A percentile compares a stretch with the other conserved stretches of the same genome.
Evolutionary conservation across 2,888 invertebrate species (phyloP).

Genomic region (Pimpla rufipes): DNA sequence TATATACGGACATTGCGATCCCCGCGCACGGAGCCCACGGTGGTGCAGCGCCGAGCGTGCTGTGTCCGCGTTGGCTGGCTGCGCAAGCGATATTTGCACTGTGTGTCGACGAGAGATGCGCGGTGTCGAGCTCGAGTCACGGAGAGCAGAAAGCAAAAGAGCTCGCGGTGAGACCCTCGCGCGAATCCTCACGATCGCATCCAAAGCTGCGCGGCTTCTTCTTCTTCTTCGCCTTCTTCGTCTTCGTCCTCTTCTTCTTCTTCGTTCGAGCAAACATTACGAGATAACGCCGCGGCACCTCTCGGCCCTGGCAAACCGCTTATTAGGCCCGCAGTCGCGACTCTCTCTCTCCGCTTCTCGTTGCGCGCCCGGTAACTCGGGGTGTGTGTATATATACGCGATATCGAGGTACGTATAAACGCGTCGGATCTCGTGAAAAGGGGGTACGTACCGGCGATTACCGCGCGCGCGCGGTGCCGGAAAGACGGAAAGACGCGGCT

Average conservation of each 20-base stretch:
- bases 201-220: conserved; percentile 55
- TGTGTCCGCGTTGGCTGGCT: conserved; percentile 66
- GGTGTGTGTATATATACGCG: conserved; percentile 10
- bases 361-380: conserved; percentile 40
- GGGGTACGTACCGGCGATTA: conserved; percentile 45
- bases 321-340: conserved; percentile 71
- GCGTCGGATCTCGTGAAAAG: conserved; percentile 69
- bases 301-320: conserved; percentile 73
- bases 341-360: conserved; percentile 56
- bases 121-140: conserved; percentile 30
- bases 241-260: conserved; percentile 56
- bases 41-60: not conserved
- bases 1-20: conserved; percentile 50
- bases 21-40: no score
- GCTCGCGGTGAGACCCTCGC: conserved; percentile 33
- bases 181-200: conserved; percentile 52
- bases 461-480: not conserved
- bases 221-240: conserved; percentile 36
- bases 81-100: conserved; percentile 62
- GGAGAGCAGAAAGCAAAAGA: conserved; percentile 49
- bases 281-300: conserved; percentile 73
- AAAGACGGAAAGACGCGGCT: conserved; percentile 26
- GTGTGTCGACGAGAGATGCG: conserved; percentile 40
- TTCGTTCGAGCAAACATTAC: conserved; percentile 72
- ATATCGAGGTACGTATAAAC: conserved; percentile 65